Conservation (phyloP, 2,888 invertebrate genomes). For the Cephus rjabovi region DNA sequence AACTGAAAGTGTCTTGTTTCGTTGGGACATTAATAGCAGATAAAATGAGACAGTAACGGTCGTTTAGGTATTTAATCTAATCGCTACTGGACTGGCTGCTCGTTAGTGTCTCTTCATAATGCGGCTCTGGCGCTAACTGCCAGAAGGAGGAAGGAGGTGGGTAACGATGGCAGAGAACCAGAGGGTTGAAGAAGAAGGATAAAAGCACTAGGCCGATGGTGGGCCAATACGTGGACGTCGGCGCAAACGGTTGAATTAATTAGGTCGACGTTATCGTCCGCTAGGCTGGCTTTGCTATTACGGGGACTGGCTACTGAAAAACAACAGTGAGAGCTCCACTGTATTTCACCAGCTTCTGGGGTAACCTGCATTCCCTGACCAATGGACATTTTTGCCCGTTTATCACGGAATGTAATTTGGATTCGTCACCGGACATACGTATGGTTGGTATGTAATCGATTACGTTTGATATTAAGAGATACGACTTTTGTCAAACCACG, state of each 20-base stretch:
- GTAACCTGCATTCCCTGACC: not conserved
- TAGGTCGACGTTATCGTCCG: slow-evolving; percentile 19
- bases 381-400: slow-evolving; percentile 41
- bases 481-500: not conserved
- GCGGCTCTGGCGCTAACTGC: not conserved
- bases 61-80: slow-evolving; percentile 30
- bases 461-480: not conserved
- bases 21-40: slow-evolving; percentile 25
- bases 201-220: not conserved
- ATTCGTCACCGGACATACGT: slow-evolving; percentile 16
- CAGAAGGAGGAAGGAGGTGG: not conserved
- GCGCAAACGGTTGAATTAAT: slow-evolving; percentile 21
- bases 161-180: slow-evolving; percentile 6
- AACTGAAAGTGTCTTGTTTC: not conserved
- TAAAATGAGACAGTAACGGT: slow-evolving; percentile 26
- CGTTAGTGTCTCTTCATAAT: slow-evolving; percentile 33
- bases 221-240: slow-evolving; percentile 1
- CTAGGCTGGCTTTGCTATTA: slow-evolving; percentile 14
- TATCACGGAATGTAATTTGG: slow-evolving; percentile 49
- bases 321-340: not conserved
- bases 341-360: not conserved
- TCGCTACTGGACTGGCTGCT: slow-evolving; percentile 12
- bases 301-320: slow-evolving; percentile 9
- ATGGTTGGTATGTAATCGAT: not conserved
- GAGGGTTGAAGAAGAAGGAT: not conserved